These are phyloP conservation scores for Aegypius monachus DNA, from an alignment of 2,113 vertebrate species.

Conservation along the genomic window DNA sequence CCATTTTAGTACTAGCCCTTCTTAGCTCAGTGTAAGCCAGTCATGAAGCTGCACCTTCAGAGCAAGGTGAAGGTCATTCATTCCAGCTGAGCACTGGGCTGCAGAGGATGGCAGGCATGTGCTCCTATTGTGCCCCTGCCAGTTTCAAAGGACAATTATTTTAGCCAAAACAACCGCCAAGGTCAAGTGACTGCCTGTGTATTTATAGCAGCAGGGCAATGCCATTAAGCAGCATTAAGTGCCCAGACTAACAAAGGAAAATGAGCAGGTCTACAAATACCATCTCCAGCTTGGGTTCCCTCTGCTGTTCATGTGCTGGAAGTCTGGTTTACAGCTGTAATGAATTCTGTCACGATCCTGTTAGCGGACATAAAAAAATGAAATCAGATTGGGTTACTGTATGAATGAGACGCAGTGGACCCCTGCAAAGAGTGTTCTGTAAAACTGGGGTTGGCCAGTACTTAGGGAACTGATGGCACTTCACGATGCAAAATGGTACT, in stretches of 20 bases:
- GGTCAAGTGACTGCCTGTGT: constrained; percentile 33
- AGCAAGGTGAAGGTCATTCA: neutral
- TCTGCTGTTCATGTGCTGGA: neutral
- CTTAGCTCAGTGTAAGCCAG: neutral
- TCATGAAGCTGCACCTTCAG: neutral
- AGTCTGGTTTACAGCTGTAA: neutral
- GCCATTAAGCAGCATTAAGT: neutral
- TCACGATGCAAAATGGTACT: neutral
- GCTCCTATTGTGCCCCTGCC: constrained; percentile 11
- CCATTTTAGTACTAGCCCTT: neutral
- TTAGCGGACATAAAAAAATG: neutral
- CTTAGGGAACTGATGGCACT: neutral
- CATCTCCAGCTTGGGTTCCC: neutral
- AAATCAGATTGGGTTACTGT: neutral
- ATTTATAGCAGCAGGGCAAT: constrained; percentile 42
- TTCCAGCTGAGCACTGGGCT: neutral
- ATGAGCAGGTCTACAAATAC: neutral
- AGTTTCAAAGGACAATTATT: neutral
- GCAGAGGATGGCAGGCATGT: neutral
- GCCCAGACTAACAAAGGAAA: neutral
- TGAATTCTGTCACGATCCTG: neutral
- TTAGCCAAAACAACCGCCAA: constrained; percentile 9
- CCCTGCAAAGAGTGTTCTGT: neutral
- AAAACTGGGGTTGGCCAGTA: neutral
- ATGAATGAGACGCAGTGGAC: neutral